These are phyloP conservation scores for Myzus persicae DNA, from an alignment of 1,140 invertebrate genomes.

Conservation along the genomic window DNA sequence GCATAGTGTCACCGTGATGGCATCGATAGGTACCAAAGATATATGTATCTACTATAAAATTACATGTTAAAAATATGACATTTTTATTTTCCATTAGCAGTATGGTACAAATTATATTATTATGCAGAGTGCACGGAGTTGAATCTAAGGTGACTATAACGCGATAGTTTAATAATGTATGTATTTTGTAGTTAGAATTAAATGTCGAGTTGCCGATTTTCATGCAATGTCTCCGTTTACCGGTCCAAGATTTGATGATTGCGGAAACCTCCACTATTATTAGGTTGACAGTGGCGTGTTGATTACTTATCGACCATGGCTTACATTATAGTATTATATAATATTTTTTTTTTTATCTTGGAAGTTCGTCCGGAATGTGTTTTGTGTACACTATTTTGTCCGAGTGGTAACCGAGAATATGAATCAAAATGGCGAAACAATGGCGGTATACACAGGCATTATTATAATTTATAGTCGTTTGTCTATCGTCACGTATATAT, in stretches of 20 bases:
- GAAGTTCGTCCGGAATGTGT: neutral
- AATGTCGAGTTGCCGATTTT: neutral
- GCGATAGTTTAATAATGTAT: neutral
- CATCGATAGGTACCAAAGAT: neutral
- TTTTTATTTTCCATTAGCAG: neutral
- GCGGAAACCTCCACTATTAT: neutral
- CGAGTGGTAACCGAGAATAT: neutral
- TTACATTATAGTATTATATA: constrained; percentile 9
- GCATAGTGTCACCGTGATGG: neutral
- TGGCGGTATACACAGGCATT: neutral
- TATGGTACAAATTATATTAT: neutral
- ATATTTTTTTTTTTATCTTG: neutral
- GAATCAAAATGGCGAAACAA: neutral
- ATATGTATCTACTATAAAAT: neutral
- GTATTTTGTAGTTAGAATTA: neutral
- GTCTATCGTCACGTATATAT: constrained; percentile 26
- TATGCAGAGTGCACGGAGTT: neutral
- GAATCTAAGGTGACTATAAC: neutral
- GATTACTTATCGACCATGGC: neutral
- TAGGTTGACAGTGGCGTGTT: neutral
- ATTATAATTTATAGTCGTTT: neutral
- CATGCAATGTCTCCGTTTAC: neutral
- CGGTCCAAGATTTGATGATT: neutral
- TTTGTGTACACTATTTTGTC: neutral
- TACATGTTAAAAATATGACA: neutral